These are phyloP conservation scores for Entomyzon cyanotis DNA, from an alignment of 2,113 vertebrate genomes.

Conservation along the genomic window DNA sequence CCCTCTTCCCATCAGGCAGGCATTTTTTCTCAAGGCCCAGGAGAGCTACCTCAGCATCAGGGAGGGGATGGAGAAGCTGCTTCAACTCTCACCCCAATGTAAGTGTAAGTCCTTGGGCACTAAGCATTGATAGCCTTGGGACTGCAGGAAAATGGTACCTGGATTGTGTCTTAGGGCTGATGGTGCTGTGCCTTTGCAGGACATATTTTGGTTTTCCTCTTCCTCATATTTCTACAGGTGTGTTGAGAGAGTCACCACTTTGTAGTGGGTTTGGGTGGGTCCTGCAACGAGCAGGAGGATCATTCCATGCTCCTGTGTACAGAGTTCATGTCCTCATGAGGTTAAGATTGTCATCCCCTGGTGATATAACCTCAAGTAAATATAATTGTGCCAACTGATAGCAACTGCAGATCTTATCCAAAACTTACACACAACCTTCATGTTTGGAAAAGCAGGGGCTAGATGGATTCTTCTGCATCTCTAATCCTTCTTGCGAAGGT, in stretches of 20 bases:
- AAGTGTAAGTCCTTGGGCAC: not conserved
- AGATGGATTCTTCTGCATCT: not conserved
- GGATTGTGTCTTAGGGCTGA: not conserved
- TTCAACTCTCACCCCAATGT: not conserved
- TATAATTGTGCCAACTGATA: not conserved
- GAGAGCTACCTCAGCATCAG: not conserved
- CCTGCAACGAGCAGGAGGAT: not conserved
- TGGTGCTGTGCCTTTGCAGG: not conserved
- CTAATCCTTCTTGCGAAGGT: not conserved
- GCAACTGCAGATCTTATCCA: not conserved
- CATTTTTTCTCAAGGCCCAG: not conserved
- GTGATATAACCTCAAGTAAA: not conserved
- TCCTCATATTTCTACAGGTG: not conserved
- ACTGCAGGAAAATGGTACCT: not conserved
- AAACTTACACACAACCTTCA: not conserved
- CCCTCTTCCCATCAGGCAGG: not conserved
- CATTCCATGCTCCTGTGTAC: not conserved
- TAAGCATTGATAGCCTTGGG: not conserved
- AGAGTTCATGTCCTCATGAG: not conserved
- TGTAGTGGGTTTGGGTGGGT: not conserved
- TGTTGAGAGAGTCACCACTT: not conserved
- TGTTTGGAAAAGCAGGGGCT: not conserved
- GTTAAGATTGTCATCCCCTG: not conserved
- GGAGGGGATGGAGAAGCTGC: not conserved
- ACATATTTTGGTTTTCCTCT: not conserved